Evolutionary conservation across 2,797 vertebrate genomes (phyloP), one percentile per base, ranked within the genome.

Genomic region (Tauraco hartlaubi): DNA sequence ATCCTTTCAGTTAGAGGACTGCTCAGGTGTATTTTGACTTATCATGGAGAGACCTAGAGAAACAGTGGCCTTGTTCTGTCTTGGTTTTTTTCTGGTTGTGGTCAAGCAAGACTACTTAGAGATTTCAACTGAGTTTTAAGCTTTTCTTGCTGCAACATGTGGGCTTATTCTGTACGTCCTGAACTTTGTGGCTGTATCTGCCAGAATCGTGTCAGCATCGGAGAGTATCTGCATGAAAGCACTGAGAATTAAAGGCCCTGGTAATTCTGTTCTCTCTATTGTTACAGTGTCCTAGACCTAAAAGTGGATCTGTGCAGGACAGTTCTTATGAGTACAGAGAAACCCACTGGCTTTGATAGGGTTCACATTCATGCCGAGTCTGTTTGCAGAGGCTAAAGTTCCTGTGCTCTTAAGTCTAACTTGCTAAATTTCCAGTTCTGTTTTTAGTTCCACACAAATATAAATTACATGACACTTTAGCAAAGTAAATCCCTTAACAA

Each of bases 221-320:
- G 63, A 94, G 90, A 48, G 21, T 3, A 67, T 44, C 69, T 77
- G 21, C 61, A 52, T 15, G 37, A 94, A 94, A 95, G 88, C 59
- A 15, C 44, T 37, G 56, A 64, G 85, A 73, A 61, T 69, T 58
- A 92, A 95, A 96, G 85, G 88, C 37, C 31, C 37, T 80, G 67
- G 46, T 63, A 67, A 81, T 88, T 84, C 89, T 94, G 66, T 91
- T 90, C 78, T 80, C 37, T 78, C 51, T 43, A 20, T 93, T 96
- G 56, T 96, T 88, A 43, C 79, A 44, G 37, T 74, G 88, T 76
- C 62, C 69, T 90, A 9, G 21, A 85, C 87, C 90, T 91, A 49
- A 88, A 95, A 93, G 74, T 91, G 67, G 83, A 90, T 97, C 88
- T 92, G 64, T 85, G 58, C 69, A 81, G 82, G 58, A 29, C 37